phyloP scores from a whole-genome alignment of 2,113 vertebrate species.

The Petroica traversi region DNA sequence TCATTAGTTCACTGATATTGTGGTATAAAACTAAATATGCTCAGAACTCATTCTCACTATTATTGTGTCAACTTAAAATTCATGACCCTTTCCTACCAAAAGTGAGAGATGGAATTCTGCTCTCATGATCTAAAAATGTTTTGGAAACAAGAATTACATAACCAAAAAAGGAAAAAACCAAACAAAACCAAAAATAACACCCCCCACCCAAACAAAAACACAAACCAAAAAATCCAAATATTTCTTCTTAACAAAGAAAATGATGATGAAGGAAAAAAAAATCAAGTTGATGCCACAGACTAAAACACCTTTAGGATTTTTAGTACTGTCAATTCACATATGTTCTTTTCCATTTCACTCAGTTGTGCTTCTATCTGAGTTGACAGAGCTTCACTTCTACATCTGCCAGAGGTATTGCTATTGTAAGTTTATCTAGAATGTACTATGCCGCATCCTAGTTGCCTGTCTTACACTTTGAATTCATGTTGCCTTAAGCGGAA shows the following conservation, averaged over 20 bases:
- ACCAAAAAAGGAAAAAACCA: background rate
- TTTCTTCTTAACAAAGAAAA: background rate
- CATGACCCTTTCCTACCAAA: background rate
- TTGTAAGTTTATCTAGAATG: background rate
- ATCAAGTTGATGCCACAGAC: background rate
- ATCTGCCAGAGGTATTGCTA: background rate
- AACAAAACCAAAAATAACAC: background rate
- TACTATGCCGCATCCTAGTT: background rate
- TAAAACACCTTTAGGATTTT: background rate
- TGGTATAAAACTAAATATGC: background rate
- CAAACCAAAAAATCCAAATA: background rate
- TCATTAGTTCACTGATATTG: background rate
- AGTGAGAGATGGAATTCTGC: background rate
- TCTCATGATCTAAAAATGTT: background rate
- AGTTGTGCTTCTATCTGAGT: background rate
- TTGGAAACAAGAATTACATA: background rate
- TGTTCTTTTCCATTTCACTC: background rate
- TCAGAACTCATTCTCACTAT: background rate
- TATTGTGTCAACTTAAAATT: background rate
- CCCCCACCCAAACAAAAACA: background rate
- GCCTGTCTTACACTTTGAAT: background rate
- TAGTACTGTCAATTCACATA: conserved; percentile 13
- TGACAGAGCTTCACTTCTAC: background rate
- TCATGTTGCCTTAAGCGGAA: background rate
- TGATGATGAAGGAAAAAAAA: background rate